phyloP scores from a whole-genome alignment of 2,113 vertebrate species.

The Serinus canaria region DNA sequence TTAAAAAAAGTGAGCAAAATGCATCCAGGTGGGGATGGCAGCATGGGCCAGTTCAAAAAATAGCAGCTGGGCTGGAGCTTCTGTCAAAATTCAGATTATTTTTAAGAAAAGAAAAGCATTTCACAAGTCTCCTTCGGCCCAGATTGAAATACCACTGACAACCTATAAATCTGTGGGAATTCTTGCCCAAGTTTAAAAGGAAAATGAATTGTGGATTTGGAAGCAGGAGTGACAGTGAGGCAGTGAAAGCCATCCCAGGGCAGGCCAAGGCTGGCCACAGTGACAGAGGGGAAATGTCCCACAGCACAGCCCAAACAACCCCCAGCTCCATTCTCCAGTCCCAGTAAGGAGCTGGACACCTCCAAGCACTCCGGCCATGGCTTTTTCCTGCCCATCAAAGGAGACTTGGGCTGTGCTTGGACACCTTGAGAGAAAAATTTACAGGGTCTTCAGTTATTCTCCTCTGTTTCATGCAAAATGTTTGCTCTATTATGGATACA shows the following conservation, averaged over 20 bases:
- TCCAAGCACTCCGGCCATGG: not conserved
- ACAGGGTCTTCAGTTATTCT: not conserved
- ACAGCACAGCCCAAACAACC: accelerated
- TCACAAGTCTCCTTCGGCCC: not conserved
- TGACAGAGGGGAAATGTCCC: not conserved
- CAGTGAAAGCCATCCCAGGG: not conserved
- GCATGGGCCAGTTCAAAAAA: not conserved
- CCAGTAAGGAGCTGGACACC: not conserved
- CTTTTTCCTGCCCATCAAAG: accelerated
- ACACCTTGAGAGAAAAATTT: not conserved
- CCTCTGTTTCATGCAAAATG: not conserved
- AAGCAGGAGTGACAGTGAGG: not conserved
- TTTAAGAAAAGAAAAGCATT: not conserved
- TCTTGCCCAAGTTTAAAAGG: not conserved
- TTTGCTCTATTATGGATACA: not conserved
- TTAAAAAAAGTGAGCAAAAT: not conserved
- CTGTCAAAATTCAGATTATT: not conserved
- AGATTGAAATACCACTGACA: not conserved
- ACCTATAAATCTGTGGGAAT: not conserved
- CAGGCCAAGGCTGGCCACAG: not conserved
- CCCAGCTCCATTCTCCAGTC: not conserved
- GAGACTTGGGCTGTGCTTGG: not conserved
- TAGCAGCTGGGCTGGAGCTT: not conserved
- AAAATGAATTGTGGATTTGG: not conserved
- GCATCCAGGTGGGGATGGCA: not conserved